Base-by-base conservation (phyloP, 1,140 invertebrate genomes). In the Drosophila sulfurigaster region DNA sequence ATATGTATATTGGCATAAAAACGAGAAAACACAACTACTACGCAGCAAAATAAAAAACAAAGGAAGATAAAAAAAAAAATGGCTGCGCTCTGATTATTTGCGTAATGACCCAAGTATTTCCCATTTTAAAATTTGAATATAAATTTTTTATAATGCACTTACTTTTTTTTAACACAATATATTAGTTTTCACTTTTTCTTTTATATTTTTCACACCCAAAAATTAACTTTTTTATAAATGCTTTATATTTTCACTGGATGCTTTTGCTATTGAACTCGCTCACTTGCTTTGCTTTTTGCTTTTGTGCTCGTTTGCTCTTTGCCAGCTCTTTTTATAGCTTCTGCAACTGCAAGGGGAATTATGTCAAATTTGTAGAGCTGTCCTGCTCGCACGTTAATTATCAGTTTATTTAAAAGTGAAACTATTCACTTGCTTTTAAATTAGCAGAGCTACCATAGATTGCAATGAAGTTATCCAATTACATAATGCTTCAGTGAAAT, bases 241-340 rank as follows among this genome's bases (percentile, higher is more conserved):
- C 60, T 70, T 43, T 56, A 43, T 35, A 30, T 51, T 45, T 25
- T 38, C n/a, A 54, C 16, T 38, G 35, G 3, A 7, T n/a, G 32
- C 6, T 7, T 38, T 7, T 43, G 8, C 7, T 46, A 15, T 20
- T 10, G 20, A 54, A 45, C 35, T 52, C 32, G 7, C 20, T 57
- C 58, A 16, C 58, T 69, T 32, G 57, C 48, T 41, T 69, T 6
- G 1, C 51, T 75, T 35, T 25, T 20, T 28, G 35, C 25, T 63
- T 70, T 8, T 46, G 13, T 64, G 13, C 41, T 13, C 5, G 13
- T 25, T 13, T 5, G 8, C 5, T 28, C 15, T 43, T 32, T 51
- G 51, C 10, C 25, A 1, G 32, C 5, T 38, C 28, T 15, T 63
- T 75, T 35, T 75, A 75, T 75, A 75, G 72, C 38, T 48, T 68